phyloP scores from a whole-genome alignment of 2,113 vertebrate genomes.

The Rhagologus leucostigma region DNA sequence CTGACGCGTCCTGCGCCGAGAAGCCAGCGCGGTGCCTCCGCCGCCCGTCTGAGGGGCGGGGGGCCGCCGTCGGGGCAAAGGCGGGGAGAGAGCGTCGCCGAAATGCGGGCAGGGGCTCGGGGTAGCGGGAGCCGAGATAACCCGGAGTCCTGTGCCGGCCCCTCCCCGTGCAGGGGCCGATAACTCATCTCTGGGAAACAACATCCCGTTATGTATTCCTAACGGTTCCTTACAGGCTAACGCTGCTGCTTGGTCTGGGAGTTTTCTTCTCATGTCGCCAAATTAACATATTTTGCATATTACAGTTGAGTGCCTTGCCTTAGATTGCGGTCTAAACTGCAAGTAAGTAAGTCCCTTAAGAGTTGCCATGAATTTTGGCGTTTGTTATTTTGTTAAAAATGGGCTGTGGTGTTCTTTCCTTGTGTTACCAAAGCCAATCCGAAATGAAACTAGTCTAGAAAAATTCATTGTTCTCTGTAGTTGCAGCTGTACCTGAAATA shows the following conservation, averaged over 20 bases:
- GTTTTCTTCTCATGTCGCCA: neutral
- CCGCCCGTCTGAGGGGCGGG: neutral
- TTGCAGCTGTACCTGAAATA: slow-evolving; percentile 85
- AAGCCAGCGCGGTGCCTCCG: neutral
- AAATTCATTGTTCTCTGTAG: slow-evolving; percentile 84
- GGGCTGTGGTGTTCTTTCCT: slow-evolving; percentile 33
- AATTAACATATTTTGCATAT: slow-evolving; percentile 52
- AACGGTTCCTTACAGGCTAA: slow-evolving; percentile 10
- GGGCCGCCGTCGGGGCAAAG: neutral
- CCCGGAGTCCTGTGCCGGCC: neutral
- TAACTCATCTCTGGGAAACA: neutral
- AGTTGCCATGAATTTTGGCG: slow-evolving; percentile 60
- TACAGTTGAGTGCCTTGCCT: slow-evolving; percentile 57
- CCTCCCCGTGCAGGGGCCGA: neutral
- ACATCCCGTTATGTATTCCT: neutral
- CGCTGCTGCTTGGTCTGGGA: slow-evolving; percentile 7
- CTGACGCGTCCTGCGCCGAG: neutral
- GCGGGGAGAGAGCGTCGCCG: too few relatives aligned
- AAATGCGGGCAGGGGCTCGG: too few relatives aligned
- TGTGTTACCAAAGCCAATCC: slow-evolving; percentile 65
- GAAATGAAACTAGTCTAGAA: slow-evolving; percentile 75
- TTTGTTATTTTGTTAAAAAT: slow-evolving; percentile 75
- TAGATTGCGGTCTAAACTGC: slow-evolving; percentile 57
- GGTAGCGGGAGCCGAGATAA: neutral
- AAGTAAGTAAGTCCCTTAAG: slow-evolving; percentile 56